These are phyloP conservation scores for Eurystomus gularis DNA, from an alignment of 2,113 vertebrate species.

Conservation along the genomic window DNA sequence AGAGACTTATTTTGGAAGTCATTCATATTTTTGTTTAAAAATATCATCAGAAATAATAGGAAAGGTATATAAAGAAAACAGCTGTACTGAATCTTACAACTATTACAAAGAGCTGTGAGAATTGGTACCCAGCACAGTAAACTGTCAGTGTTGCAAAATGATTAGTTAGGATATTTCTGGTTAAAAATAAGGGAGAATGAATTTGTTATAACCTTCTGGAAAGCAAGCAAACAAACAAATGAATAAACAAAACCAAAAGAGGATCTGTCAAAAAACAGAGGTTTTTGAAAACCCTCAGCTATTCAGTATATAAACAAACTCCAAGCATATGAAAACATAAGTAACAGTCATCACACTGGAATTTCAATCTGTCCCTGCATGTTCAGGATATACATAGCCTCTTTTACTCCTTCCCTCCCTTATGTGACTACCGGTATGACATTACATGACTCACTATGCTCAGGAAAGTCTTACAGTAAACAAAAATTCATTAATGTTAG, in stretches of 20 bases:
- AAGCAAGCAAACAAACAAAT: background rate
- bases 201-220: background rate
- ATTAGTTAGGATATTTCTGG: background rate
- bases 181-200: background rate
- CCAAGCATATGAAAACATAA: background rate
- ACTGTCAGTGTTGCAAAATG: background rate
- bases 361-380: background rate
- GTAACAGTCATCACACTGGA: background rate
- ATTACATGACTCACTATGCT: background rate
- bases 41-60: background rate
- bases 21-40: background rate
- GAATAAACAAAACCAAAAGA: background rate
- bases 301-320: background rate
- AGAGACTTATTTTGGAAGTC: background rate
- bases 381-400: background rate
- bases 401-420: background rate
- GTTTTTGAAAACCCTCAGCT: background rate
- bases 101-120: background rate
- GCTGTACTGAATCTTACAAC: background rate
- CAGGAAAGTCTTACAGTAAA: background rate
- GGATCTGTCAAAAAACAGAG: background rate
- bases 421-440: background rate
- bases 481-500: background rate
- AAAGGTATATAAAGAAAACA: background rate
- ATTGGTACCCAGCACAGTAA: background rate